Base-by-base conservation (phyloP, 1,140 invertebrate genomes). In the Orchestia grillus region DNA sequence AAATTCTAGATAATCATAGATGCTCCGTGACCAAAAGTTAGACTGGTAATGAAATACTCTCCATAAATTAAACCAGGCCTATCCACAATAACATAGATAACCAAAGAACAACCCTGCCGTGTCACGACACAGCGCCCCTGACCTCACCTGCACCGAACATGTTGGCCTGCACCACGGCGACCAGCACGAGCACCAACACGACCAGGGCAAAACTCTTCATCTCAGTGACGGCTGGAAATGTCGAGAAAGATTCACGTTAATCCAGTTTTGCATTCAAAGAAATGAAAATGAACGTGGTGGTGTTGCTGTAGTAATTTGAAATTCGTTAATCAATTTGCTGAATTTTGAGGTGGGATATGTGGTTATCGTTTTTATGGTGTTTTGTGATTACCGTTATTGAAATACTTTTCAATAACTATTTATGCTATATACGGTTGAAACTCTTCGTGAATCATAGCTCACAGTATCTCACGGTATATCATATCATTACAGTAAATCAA, bases 131-230 rank as follows among this genome's bases (percentile, higher is more conserved):
- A 15, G 1, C 28, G 28, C 11, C 11, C 36, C 36, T 16, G 0
- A 44, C 4, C 88, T 90, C 88, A 90, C 88, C 88, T 42, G 88
- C n/a, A 11, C 88, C 88, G 28, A 90, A 90, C 88, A 90, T 90
- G 43, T 43, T 28, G 28, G 88, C 88, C 42, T 90, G 42, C 88
- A 90, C 88, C 0, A 43, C 88, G 15, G 88, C 88, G 8, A 41
- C 28, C n/a, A 90, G 88, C n/a, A 44, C 88, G 6, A 90, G 36
- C 88, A 90, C n/a, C 88, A 90, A 41, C 88, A 43, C 88, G 15
- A 44, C 88, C 3, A 90, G 11, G 28, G 88, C n/a, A 44, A 90
- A 90, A 28, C n/a, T 42, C n/a, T 90, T 90, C 88, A 90, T 90
- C 23, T 77, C 62, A 19, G 62, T 36, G 62, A 77, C 36, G 62